Evolutionary conservation across 2,113 vertebrate genomes (phyloP), one percentile per base, ranked within the genome.

Genomic region (Oxyura jamaicensis): DNA sequence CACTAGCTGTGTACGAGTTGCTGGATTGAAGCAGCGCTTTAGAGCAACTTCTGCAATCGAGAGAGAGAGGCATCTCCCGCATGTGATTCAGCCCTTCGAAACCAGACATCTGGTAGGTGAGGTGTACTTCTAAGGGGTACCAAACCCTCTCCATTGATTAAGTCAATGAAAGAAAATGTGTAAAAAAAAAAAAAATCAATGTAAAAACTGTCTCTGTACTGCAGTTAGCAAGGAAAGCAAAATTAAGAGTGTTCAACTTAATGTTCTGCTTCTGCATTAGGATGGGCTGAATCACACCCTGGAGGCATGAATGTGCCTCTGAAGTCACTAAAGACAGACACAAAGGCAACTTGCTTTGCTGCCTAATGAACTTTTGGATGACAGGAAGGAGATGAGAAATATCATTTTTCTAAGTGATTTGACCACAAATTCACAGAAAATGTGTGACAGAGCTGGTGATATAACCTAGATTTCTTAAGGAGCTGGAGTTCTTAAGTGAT

Each of bases 161-260:
- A 88, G 36, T 63, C 41, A 77, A 17, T 56, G 36, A 93, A 93
- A 93, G 31, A 86, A 95, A 93, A 81, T 28, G 16, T 60, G 17
- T 36, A 21, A 86, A 88, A 93, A n/a, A n/a, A n/a, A n/a, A n/a
- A 79, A 74, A 81, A 74, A 65, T 72, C 86, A 68, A 53, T 86
- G 52, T 58, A 56, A 33, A 91, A 82, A 68, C 46, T 69, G 58
- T 72, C 83, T 95, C 86, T 50, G 29, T 71, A 75, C 69, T 95
- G 74, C 73, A 89, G 77, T 89, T 91, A 89, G 44, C 58, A 89
- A 92, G 53, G 3, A 48, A 91, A 95, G 89, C 22, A 96, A 95
- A 97, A 93, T 91, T 87, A 93, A 72, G 90, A 75, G 42, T 19
- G 53, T 92, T 93, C 81, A 75, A 73, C 26, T 92, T 53, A 84